Evolutionary conservation across 92 coral and sea anemone species (phyloP), one percentile per base, ranked within the genome.

Genomic region (Paramuricea clavata): DNA sequence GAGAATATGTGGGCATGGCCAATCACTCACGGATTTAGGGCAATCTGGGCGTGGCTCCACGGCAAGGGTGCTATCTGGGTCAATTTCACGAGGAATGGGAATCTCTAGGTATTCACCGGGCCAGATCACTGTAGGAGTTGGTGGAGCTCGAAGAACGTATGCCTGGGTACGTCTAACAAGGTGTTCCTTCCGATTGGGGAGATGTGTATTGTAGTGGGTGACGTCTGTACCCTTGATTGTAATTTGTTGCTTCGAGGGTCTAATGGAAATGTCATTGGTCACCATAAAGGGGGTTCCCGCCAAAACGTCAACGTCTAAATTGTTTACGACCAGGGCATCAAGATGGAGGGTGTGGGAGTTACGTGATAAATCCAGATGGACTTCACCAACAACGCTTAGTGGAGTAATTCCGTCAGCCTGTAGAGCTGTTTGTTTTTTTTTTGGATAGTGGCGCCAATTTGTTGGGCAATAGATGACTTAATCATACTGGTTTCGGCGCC

Each of bases 1-100:
- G 15, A 91, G 31, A 73, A 92, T 84, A 42, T 80, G 91, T 59
- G 95, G 90, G 30, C 60, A 56, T 54, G 95, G 92, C 93, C 95
- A 92, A 17, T 68, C 34, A 3, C 6, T 13, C 6, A 6, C 41
- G 16, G 85, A 5, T 7, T 64, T 31, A 5, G 72, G 74, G 72
- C 61, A 49, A 81, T 83, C 89, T 33, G 77, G 60, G 35, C 86
- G 86, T 52, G 95, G 93, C 26, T 85, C 87, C 6, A 81, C 30
- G 50, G 74, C 85, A 22, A 81, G 30, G 68, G 33, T 32, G 85
- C 49, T 57, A 65, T 81, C 85, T 22, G 85, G 85, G 28, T 64
- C 72, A 43, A 35, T 34, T 0, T 81, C 75, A 47, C 44, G 39
- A 28, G 86, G 86, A 26, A 81, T 64, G 19, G 34, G 44, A 15